Conservation (phyloP, 2,888 invertebrate species). For the Orchesellides sinensis region DNA sequence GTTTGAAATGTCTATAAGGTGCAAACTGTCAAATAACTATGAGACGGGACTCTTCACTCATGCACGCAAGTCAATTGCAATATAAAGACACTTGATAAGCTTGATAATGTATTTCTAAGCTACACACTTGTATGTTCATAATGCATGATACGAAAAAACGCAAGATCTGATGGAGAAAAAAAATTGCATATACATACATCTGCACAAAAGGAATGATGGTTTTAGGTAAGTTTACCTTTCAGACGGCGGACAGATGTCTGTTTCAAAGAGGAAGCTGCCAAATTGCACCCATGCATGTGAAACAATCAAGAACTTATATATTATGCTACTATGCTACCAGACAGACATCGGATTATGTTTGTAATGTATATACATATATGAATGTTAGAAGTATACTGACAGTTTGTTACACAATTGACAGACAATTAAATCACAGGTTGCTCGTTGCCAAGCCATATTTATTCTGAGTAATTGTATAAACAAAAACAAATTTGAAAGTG, state of each 20-base stretch:
- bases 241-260: slow-evolving; percentile 24
- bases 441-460: no score
- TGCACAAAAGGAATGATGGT: neutral
- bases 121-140: no score
- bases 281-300: neutral
- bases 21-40: slow-evolving; percentile 3
- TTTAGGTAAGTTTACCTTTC: neutral
- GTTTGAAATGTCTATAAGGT: neutral
- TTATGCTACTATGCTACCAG: neutral
- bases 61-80: no score
- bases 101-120: no score
- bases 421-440: slow-evolving; percentile 27
- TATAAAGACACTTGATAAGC: no score
- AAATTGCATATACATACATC: neutral
- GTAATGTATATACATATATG: neutral
- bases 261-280: slow-evolving; percentile 10
- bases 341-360: neutral
- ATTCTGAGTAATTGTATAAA: no score
- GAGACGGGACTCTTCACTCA: neutral
- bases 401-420: neutral
- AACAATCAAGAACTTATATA: slow-evolving; percentile 5
- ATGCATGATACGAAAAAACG: no score
- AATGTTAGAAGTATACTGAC: neutral
- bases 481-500: no score
- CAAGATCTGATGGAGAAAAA: no score